Base-by-base conservation (phyloP, 2,888 invertebrate species). In the Melinaea marsaeus region DNA sequence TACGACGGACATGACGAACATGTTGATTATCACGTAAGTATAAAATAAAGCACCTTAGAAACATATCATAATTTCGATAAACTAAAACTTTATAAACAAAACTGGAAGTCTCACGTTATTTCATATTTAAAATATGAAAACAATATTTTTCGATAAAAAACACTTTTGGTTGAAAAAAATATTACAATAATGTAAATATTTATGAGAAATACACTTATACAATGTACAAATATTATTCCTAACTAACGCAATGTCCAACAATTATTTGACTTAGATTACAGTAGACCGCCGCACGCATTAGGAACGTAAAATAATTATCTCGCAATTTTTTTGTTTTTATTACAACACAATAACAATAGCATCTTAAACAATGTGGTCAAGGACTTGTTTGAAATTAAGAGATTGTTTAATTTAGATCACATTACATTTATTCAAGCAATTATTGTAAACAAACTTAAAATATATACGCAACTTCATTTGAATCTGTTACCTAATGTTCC, bases 11-110 rank as follows among this genome's bases (percentile, higher is more conserved):
- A 87, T 22, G 89, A 89, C 63, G 84, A 85, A 65, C 89, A 87
- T 74, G 89, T 90, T 68, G 90, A 89, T 79, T 90, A 89, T 65
- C 89, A 90, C 72, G 90, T 90, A 74, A 86, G 88, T 54, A 22
- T 22, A 22, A 22, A 22, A 22, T 22, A 22, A 22, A 22, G 22
- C 22, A 22, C 22, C 22, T 22, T 22, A 22, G 22, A 22, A 22
- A 22, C 11, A 42, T 47, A 34, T 51, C 33, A 13, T 2, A 37
- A 37, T 37, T 2, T 37, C 1, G 3, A 37, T 37, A 37, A 37
- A 37, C 7, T 6, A 6, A 2, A 37, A 37, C 2, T 37, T 6
- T 7, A 4, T 37, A 37, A 37, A 37, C 5, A 37, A 37, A 6
- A 2, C 37, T 37, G 4, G 1, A 37, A 37, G 1, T 37, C 3